phyloP scores from a whole-genome alignment of 2,888 invertebrate genomes.

The Argyresthia albistria region DNA sequence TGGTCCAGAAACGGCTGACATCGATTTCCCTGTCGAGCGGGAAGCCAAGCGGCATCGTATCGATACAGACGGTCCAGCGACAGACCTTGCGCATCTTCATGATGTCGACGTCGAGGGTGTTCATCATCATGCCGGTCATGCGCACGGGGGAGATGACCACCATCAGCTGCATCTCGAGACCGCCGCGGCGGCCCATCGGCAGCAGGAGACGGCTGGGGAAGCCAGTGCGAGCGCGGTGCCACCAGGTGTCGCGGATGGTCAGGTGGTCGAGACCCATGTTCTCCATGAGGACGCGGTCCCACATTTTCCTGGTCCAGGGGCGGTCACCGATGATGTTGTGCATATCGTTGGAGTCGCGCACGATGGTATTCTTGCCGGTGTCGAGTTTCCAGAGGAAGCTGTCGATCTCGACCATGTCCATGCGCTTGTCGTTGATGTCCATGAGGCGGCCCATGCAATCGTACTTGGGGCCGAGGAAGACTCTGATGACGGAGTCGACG shows the following conservation, averaged over 20 bases:
- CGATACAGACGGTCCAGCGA: constrained; percentile 69
- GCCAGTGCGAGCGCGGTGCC: constrained; percentile 66
- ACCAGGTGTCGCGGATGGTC: constrained; percentile 66
- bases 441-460: constrained; percentile 75
- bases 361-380: constrained; percentile 78
- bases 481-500: constrained; percentile 74
- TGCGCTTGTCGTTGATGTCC: constrained; percentile 54
- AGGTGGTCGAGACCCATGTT: constrained; percentile 49
- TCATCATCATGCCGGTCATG: constrained; percentile 53
- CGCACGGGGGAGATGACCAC: constrained; percentile 73
- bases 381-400: constrained; percentile 74
- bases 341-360: constrained; percentile 78
- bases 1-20: constrained; percentile 70
- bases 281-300: constrained; percentile 26
- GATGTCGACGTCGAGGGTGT: constrained; percentile 52
- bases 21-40: constrained; percentile 81
- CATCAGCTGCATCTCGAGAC: constrained; percentile 75
- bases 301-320: constrained; percentile 43
- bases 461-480: constrained; percentile 80
- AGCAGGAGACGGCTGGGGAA: constrained; percentile 80
- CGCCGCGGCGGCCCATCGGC: constrained; percentile 78
- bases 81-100: constrained; percentile 67
- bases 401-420: constrained; percentile 60
- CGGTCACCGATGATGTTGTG: constrained; percentile 75
- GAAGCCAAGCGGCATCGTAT: constrained; percentile 79